Percentiles rank a stretch among this genome's conserved stretches.
phyloP scores from a whole-genome alignment of 2,113 vertebrate species.

The Glaucidium brasilianum region DNA sequence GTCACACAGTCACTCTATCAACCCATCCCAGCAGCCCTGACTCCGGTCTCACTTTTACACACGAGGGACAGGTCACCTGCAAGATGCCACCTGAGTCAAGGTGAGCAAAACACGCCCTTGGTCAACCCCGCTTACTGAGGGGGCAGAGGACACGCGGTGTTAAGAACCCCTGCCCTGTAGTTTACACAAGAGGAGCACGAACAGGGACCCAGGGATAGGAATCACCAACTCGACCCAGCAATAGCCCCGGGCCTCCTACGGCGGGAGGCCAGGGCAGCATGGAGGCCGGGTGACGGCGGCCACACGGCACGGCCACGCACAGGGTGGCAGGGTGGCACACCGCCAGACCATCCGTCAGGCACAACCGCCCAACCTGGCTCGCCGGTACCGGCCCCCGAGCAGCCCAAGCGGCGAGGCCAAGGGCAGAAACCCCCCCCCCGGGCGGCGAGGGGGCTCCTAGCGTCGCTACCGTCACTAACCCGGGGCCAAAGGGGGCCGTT shows the following conservation, averaged over 20 bases:
- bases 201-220: rapidly evolving
- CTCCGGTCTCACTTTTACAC: neutral
- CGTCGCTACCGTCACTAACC: neutral
- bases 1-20: too few species aligned
- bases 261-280: neutral
- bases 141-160: rapidly evolving
- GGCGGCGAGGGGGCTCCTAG: neutral
- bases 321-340: too few species aligned
- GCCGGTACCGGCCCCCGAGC: neutral
- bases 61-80: neutral
- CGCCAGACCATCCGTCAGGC: rapidly evolving
- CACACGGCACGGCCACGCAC: neutral
- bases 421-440: neutral
- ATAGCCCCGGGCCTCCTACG: neutral
- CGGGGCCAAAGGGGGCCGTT: neutral
- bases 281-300: neutral
- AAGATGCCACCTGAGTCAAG: neutral
- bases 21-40: neutral
- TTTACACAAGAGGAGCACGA: neutral
- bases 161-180: rapidly evolving
- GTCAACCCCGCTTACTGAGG: neutral
- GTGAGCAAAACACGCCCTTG: neutral
- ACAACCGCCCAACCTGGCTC: rapidly evolving
- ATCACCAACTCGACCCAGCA: neutral
- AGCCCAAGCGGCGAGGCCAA: neutral